Percentiles rank a stretch among this genome's conserved stretches.
phyloP scores from a whole-genome alignment of 2,888 invertebrate species.

The Siphonodentalium dalli region DNA sequence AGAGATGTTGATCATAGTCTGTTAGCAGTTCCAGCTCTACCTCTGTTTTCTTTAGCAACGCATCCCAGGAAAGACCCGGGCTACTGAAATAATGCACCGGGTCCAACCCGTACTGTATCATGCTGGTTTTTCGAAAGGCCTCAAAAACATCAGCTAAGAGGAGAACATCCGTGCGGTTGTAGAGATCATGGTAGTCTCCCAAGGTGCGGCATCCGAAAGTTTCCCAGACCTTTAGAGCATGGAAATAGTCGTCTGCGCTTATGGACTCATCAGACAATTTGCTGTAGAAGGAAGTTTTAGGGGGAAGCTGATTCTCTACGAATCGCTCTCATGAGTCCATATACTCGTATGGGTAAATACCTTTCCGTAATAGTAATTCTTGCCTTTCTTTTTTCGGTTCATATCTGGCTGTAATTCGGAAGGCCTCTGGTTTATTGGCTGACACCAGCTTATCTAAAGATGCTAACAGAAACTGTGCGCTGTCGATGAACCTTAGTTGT shows the following conservation, averaged over 20 bases:
- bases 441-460: slow-evolving; percentile 20
- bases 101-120: slow-evolving; percentile 41
- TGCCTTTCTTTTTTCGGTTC: not conserved
- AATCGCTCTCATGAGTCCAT: slow-evolving; percentile 16
- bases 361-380: slow-evolving; percentile 17
- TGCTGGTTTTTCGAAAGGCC: slow-evolving; percentile 42
- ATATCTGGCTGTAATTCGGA: too few relatives aligned
- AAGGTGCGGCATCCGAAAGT: slow-evolving; percentile 27
- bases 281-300: slow-evolving; percentile 21
- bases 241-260: slow-evolving; percentile 29
- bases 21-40: slow-evolving; percentile 40
- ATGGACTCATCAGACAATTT: slow-evolving; percentile 4
- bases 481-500: slow-evolving; percentile 34
- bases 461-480: slow-evolving; percentile 19
- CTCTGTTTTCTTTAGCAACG: slow-evolving; percentile 41
- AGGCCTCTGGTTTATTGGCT: too few relatives aligned
- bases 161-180: slow-evolving; percentile 39
- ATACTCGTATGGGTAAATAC: too few relatives aligned
- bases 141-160: slow-evolving; percentile 55
- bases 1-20: slow-evolving; percentile 42
- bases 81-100: slow-evolving; percentile 41
- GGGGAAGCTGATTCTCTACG: too few relatives aligned
- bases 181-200: slow-evolving; percentile 39
- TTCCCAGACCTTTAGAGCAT: slow-evolving; percentile 31
- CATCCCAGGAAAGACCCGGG: slow-evolving; percentile 53